Percentiles rank a stretch among this genome's conserved stretches.
phyloP scores from a whole-genome alignment of 2,797 vertebrate species.

The Cyclura pinguis region DNA sequence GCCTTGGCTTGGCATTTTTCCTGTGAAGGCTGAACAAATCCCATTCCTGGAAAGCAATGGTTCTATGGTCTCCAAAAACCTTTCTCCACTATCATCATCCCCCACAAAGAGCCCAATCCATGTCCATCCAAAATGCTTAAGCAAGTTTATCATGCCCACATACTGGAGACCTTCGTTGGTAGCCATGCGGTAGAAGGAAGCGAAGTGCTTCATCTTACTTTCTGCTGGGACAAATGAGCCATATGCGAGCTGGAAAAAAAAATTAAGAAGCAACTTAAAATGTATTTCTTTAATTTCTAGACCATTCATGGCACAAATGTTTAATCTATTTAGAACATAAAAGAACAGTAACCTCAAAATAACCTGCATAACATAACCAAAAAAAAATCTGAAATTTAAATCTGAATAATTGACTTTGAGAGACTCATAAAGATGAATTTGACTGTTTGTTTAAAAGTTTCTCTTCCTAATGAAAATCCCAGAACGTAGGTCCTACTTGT shows the following conservation, averaged over 20 bases:
- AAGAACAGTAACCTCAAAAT: no score
- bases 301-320: no score
- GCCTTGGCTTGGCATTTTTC: neutral
- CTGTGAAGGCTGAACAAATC: neutral
- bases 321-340: no score
- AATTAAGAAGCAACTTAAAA: no score
- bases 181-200: neutral
- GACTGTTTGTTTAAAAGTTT: no score
- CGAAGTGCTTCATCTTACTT: rapidly evolving
- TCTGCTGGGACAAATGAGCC: neutral
- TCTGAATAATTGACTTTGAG: no score
- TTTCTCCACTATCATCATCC: neutral
- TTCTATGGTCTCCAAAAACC: neutral
- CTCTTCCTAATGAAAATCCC: no score
- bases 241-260: neutral
- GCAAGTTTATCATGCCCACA: neutral
- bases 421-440: no score
- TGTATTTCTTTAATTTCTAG: no score
- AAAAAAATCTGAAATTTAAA: neutral
- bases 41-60: neutral
- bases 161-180: neutral
- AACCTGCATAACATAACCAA: no score
- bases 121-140: neutral
- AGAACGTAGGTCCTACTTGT: neutral
- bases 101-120: conserved; percentile 4